These are phyloP conservation scores for Troglohyphantes excavatus DNA, from an alignment of 2,888 invertebrate genomes.

Conservation along the genomic window DNA sequence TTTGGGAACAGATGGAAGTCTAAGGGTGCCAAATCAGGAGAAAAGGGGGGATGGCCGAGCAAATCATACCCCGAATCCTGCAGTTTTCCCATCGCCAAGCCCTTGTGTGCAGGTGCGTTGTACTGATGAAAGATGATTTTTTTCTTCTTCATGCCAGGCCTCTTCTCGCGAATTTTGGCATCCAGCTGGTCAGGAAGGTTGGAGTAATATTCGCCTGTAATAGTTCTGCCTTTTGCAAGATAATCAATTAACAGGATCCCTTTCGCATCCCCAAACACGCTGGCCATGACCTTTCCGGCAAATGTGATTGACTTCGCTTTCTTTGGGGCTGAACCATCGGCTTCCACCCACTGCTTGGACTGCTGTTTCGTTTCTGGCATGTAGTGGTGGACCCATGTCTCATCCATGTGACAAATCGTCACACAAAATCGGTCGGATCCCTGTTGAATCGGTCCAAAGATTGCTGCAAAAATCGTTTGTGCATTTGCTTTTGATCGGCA, in stretches of 20 bases:
- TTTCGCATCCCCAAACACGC: constrained; percentile 67
- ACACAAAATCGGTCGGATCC: constrained; percentile 5
- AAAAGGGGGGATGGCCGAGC: constrained; percentile 62
- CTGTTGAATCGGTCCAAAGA: constrained; percentile 68
- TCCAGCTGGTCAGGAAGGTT: constrained; percentile 46
- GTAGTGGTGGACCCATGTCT: constrained; percentile 82
- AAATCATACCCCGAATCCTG: constrained; percentile 46
- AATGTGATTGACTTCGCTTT: constrained; percentile 34
- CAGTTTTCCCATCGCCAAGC: constrained; percentile 21
- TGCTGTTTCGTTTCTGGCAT: constrained; percentile 81
- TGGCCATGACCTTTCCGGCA: constrained; percentile 70
- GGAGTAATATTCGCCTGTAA: constrained; percentile 74
- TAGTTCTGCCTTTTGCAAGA: constrained; percentile 69
- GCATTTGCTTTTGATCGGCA: no score
- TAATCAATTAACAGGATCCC: constrained; percentile 75
- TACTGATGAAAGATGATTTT: constrained; percentile 53
- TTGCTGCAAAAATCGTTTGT: no score
- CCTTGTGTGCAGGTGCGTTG: constrained; percentile 61
- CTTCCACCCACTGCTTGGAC: constrained; percentile 50
- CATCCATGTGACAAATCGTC: constrained; percentile 81
- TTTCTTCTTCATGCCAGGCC: constrained; percentile 11
- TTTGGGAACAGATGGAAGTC: constrained; percentile 59
- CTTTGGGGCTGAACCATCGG: constrained; percentile 29
- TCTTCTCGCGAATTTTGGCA: constrained; percentile 24
- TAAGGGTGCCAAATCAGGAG: constrained; percentile 61